Evolutionary conservation across 2,888 invertebrate species (phyloP).

Genomic region (Polietes domitor): DNA sequence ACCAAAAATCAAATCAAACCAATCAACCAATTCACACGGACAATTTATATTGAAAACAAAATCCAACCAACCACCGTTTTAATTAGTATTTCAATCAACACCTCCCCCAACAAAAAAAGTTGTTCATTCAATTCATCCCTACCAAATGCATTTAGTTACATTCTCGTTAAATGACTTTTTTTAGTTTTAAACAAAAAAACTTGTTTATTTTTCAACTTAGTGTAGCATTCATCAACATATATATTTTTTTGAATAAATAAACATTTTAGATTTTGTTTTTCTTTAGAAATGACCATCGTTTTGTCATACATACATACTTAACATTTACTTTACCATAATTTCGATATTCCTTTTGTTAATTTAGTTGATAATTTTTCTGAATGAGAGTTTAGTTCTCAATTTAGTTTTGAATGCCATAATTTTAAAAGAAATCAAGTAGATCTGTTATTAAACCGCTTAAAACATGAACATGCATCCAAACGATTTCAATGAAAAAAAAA

Average conservation of each 20-base stretch:
- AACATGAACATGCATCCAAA: background rate
- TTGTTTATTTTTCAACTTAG: background rate
- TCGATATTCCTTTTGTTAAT: background rate
- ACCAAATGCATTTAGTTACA: background rate
- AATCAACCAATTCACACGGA: conserved; percentile 61
- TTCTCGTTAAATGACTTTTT: background rate
- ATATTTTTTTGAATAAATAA: background rate
- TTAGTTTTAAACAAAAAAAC: background rate
- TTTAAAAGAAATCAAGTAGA: background rate
- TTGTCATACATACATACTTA: background rate
- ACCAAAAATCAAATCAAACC: conserved; percentile 47
- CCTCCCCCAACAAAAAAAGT: background rate
- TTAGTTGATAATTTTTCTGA: conserved; percentile 10
- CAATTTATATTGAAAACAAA: conserved; percentile 41
- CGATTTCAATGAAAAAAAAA: too few relatives aligned
- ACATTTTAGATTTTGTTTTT: conserved; percentile 1
- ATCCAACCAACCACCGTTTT: conserved; percentile 31
- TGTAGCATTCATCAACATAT: background rate
- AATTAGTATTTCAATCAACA: conserved; percentile 17
- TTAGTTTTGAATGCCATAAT: conserved; percentile 17
- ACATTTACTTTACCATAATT: background rate
- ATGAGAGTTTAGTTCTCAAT: conserved; percentile 2
- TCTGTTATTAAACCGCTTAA: background rate
- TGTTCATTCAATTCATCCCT: background rate
- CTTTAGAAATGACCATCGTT: background rate